Percentiles rank a stretch among this genome's conserved stretches.
phyloP scores from a whole-genome alignment of 2,113 vertebrate species.

The Rhodinocichla rosea region DNA sequence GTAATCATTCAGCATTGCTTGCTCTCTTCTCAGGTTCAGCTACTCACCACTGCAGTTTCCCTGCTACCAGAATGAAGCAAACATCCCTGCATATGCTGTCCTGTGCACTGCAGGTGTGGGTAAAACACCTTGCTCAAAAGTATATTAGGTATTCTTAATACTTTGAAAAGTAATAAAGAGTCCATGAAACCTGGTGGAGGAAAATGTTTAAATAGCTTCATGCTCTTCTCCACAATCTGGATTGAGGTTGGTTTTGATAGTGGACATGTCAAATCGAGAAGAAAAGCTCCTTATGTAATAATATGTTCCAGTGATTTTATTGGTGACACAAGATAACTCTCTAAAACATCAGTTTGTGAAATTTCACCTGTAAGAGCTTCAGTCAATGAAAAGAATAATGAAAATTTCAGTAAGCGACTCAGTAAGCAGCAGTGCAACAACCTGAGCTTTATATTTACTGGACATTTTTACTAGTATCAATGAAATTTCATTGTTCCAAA shows the following conservation, averaged over 20 bases:
- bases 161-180: neutral
- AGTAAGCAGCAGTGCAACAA: neutral
- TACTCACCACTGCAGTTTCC: neutral
- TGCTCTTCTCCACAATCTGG: neutral
- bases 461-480: neutral
- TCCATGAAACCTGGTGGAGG: neutral
- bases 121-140: neutral
- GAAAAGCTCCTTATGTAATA: neutral
- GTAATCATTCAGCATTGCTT: neutral
- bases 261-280: neutral
- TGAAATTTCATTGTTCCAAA: neutral
- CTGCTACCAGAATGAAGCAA: neutral
- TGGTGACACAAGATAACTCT: neutral
- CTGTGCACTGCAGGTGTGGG: neutral
- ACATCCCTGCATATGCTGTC: neutral
- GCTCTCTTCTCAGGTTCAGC: neutral
- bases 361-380: neutral
- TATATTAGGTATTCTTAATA: neutral
- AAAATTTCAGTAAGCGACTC: neutral
- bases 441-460: neutral
- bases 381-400: neutral
- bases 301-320: neutral
- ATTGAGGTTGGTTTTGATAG: neutral
- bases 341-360: neutral
- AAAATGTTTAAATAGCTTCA: neutral